Percentiles rank a stretch among this genome's conserved stretches.
Conservation (phyloP, 2,888 invertebrate species). For the Himalopsyche tibetana region DNA sequence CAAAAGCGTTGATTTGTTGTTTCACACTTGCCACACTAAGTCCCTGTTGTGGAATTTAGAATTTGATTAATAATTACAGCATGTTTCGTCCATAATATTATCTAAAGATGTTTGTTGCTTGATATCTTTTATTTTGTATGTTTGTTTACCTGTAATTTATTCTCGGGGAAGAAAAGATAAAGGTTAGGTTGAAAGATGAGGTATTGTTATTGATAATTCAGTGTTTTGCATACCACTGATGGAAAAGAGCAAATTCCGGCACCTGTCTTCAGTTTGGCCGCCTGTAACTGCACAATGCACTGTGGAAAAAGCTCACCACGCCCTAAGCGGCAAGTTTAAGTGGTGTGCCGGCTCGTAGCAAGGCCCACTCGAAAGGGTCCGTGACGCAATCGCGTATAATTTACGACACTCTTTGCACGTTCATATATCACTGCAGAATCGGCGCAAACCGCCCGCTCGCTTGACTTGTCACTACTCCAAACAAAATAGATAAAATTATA, state of each 20-base stretch:
- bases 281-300: neutral
- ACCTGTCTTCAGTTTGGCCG: neutral
- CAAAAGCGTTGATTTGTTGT: no score
- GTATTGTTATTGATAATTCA: neutral
- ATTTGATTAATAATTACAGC: no score
- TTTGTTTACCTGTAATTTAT: no score
- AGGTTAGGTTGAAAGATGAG: no score
- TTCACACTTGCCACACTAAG: no score
- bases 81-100: no score
- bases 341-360: neutral
- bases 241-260: neutral
- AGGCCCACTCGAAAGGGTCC: conserved; percentile 32
- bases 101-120: no score
- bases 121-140: no score
- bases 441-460: neutral
- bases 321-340: conserved; percentile 18
- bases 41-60: no score
- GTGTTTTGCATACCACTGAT: neutral
- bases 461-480: conserved; percentile 4
- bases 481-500: neutral
- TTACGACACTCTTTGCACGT: conserved; percentile 29
- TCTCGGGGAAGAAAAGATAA: no score
- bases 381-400: conserved; percentile 34
- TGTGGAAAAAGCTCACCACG: conserved; percentile 12
- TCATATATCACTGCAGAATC: conserved; percentile 3